Percentiles rank a stretch among this genome's conserved stretches.
Evolutionary conservation across 2,797 vertebrate species (phyloP).

Genomic region (Myripristis jacobus): DNA sequence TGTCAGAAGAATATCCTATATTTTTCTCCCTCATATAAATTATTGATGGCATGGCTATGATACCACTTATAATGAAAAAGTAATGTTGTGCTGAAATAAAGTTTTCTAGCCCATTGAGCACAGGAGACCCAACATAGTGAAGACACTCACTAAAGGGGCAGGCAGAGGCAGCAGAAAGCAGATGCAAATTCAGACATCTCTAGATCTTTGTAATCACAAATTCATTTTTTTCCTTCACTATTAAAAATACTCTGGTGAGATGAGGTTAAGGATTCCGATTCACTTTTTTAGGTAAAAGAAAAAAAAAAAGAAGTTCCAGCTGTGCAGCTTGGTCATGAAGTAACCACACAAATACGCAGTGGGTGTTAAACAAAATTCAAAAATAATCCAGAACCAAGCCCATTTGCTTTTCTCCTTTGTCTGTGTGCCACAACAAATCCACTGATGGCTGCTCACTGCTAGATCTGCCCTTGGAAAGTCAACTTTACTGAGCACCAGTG

Average conservation of each 20-base stretch:
- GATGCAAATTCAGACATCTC: neutral
- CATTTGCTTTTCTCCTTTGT: neutral
- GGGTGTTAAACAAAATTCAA: too few relatives aligned
- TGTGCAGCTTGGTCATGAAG: too few relatives aligned
- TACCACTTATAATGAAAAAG: slow-evolving; percentile 72
- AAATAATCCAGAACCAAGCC: neutral
- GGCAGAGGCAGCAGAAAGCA: neutral
- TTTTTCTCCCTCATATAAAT: slow-evolving; percentile 60
- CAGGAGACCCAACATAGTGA: slow-evolving; percentile 19
- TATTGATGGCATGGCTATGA: slow-evolving; percentile 71
- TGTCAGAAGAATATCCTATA: slow-evolving; percentile 70
- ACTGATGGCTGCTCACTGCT: neutral
- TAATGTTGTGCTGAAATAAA: slow-evolving; percentile 58
- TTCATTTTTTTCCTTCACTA: neutral
- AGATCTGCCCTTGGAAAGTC: slow-evolving; percentile 8
- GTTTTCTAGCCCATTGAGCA: slow-evolving; percentile 51
- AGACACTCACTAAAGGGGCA: slow-evolving; percentile 3
- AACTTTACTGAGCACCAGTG: slow-evolving; percentile 6
- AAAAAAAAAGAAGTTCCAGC: too few relatives aligned
- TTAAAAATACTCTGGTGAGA: neutral
- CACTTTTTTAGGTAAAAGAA: neutral
- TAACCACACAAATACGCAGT: too few relatives aligned
- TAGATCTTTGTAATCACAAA: neutral
- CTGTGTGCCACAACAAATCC: neutral
- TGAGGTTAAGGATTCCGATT: slow-evolving; percentile 23